Evolutionary conservation across 1,140 invertebrate species (phyloP).

Genomic region (Periplaneta americana): DNA sequence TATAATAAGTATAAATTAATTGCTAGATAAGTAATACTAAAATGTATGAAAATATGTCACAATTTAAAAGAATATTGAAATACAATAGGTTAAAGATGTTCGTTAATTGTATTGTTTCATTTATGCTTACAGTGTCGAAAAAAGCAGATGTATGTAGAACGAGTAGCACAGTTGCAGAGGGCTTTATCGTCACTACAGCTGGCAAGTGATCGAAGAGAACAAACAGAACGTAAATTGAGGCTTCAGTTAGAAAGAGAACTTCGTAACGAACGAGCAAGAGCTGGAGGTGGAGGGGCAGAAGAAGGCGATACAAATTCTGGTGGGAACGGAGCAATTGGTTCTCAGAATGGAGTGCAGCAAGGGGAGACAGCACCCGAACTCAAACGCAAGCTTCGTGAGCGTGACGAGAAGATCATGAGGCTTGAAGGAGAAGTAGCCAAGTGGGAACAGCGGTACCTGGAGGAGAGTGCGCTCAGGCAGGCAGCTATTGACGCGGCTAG

Average conservation of each 20-base stretch:
- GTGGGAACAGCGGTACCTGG: conserved; percentile 83
- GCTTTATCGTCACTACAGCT: conserved; percentile 77
- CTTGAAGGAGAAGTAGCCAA: conserved; percentile 77
- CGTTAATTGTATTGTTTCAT: too few species aligned
- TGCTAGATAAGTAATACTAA: too few species aligned
- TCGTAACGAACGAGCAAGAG: conserved; percentile 50
- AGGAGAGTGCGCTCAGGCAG: conserved; percentile 77
- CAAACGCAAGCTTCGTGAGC: conserved; percentile 60
- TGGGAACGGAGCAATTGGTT: conserved; percentile 13
- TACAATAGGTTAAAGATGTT: too few species aligned
- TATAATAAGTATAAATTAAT: too few species aligned
- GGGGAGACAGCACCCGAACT: conserved; percentile 55
- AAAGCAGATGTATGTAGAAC: conserved; percentile 79
- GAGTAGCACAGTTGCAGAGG: conserved; percentile 75
- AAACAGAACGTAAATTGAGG: conserved; percentile 73
- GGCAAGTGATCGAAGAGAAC: conserved; percentile 76
- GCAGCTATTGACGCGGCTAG: conserved; percentile 79
- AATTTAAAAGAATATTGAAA: too few species aligned
- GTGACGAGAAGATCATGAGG: conserved; percentile 75
- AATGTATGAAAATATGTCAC: too few species aligned
- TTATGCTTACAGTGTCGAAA: conserved; percentile 66
- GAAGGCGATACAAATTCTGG: neutral
- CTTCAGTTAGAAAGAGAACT: conserved; percentile 77
- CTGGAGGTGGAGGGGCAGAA: neutral
- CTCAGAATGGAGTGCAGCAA: conserved; percentile 26